Evolutionary conservation across 2,888 invertebrate species (phyloP).

Genomic region (Gibbula magus): DNA sequence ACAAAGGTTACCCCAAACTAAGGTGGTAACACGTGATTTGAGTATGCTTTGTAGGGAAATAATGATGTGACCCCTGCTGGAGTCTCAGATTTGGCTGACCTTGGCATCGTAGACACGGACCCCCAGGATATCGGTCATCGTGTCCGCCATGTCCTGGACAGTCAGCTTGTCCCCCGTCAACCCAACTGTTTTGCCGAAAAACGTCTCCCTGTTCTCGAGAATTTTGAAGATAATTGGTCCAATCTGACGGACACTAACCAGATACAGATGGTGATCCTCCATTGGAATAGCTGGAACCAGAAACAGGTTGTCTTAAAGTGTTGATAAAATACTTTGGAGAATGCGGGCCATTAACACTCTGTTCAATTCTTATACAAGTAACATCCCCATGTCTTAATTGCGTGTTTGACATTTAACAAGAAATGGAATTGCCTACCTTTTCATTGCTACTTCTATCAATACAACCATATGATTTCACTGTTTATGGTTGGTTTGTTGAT

Average conservation of each 20-base stretch:
- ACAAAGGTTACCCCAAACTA: too few relatives aligned
- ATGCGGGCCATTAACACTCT: too few relatives aligned
- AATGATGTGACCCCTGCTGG: neutral
- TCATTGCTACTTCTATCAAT: too few relatives aligned
- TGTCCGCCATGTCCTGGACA: neutral
- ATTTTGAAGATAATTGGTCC: neutral
- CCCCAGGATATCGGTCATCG: neutral
- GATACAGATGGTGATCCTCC: neutral
- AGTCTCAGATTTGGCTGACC: neutral
- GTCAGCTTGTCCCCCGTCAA: neutral
- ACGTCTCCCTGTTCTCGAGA: neutral
- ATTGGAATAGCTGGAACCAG: neutral
- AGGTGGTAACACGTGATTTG: neutral
- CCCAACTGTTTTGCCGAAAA: neutral
- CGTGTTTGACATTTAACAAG: too few relatives aligned
- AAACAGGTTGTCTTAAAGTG: neutral
- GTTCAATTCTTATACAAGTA: too few relatives aligned
- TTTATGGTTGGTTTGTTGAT: too few relatives aligned
- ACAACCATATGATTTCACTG: too few relatives aligned
- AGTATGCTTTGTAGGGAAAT: neutral
- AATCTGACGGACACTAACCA: neutral
- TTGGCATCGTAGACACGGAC: neutral
- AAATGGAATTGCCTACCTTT: too few relatives aligned
- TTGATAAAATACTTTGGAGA: too few relatives aligned
- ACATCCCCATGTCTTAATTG: too few relatives aligned